phyloP scores from a whole-genome alignment of 2,888 invertebrate species.

The Drosophila austrosaltans region DNA sequence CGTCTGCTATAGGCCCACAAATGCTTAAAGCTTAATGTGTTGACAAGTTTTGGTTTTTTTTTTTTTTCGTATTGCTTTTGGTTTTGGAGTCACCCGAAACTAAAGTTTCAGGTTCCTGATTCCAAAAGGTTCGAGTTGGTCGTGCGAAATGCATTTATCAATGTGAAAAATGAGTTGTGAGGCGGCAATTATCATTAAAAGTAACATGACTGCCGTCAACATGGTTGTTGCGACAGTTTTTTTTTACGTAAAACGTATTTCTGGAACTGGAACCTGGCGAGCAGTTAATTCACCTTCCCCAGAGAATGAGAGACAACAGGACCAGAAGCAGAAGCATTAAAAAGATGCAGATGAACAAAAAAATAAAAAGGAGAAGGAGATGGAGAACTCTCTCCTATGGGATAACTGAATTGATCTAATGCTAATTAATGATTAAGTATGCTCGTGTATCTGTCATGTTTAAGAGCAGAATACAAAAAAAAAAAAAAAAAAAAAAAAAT shows the following conservation, averaged over 20 bases:
- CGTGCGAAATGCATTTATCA: conserved; percentile 66
- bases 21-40: conserved; percentile 32
- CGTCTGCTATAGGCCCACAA: not conserved
- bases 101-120: conserved; percentile 9
- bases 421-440: conserved; percentile 73
- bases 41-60: conserved; percentile 24
- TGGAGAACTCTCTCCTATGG: not conserved
- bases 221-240: conserved; percentile 25
- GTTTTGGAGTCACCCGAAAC: conserved; percentile 2
- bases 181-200: conserved; percentile 80
- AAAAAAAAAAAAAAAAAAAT: conserved; percentile 10
- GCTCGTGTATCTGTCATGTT: conserved; percentile 48
- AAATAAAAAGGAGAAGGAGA: not conserved
- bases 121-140: conserved; percentile 19
- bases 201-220: conserved; percentile 67
- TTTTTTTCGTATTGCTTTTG: not conserved
- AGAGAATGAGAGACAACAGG: not conserved
- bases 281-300: not conserved
- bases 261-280: too few relatives aligned
- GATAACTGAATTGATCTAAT: conserved; percentile 47
- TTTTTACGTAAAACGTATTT: not conserved
- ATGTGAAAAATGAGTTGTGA: conserved; percentile 80
- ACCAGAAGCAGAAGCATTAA: not conserved
- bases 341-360: not conserved
- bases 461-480: conserved; percentile 15